A percentile compares a stretch with the other conserved stretches of the same genome.
These are phyloP conservation scores for Brachirus orientalis DNA, from an alignment of 2,113 vertebrate species.

Conservation along the genomic window DNA sequence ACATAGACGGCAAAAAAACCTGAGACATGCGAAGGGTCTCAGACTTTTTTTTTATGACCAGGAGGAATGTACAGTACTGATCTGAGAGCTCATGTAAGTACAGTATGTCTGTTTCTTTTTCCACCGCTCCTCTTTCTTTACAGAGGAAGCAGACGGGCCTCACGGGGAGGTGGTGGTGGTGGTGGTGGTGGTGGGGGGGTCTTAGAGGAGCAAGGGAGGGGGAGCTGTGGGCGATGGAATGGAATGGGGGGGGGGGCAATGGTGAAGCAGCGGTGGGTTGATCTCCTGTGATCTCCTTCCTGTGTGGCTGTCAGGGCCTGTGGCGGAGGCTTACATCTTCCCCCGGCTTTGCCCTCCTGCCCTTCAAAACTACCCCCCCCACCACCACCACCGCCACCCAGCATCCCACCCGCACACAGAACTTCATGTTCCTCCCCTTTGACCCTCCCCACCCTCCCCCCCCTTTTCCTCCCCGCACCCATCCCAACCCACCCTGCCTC, in stretches of 20 bases:
- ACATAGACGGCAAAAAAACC: no score
- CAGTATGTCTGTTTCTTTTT: constrained; percentile 28
- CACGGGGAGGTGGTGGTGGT: constrained; percentile 39
- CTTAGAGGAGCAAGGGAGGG: not conserved
- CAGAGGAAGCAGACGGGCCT: constrained; percentile 63
- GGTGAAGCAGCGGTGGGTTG: constrained; percentile 64
- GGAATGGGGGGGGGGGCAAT: constrained; percentile 25
- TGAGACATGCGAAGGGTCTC: no score
- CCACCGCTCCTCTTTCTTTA: constrained; percentile 35
- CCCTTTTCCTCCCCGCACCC: constrained; percentile 32
- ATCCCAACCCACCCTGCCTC: constrained; percentile 57
- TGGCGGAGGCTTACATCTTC: constrained; percentile 78
- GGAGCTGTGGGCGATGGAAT: constrained; percentile 47
- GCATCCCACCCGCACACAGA: constrained; percentile 50
- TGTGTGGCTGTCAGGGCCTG: constrained; percentile 81
- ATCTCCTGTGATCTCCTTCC: constrained; percentile 80
- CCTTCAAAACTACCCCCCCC: constrained; percentile 51
- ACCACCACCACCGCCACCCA: no score
- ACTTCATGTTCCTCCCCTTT: constrained; percentile 57
- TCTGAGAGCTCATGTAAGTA: constrained; percentile 18
- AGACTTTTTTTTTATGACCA: constrained; percentile 2
- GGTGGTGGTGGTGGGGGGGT: not conserved
- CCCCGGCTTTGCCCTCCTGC: constrained; percentile 72
- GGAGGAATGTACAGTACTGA: constrained; percentile 29
- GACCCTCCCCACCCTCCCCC: constrained; percentile 64